Evolutionary conservation across 2,888 invertebrate genomes (phyloP), one percentile per base, ranked within the genome.

Genomic region (Steinernema carpocapsae): DNA sequence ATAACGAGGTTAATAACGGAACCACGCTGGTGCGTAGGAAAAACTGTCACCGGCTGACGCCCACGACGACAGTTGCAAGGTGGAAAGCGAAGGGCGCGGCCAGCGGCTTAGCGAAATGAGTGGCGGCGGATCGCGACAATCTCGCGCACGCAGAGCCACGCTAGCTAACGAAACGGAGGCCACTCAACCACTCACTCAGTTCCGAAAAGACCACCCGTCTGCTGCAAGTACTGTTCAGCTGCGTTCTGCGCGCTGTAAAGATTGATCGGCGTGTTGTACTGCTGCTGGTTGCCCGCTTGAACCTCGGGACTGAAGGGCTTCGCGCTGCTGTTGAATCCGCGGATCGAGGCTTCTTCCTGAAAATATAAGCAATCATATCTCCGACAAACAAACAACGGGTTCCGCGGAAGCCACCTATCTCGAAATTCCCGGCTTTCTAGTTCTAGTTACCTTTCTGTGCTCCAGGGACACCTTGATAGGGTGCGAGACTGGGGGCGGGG

Each of bases 181-280:
- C 51, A 64, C 37, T 42, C 42, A 4, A 43, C 64, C 64, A 76
- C 79, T 74, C 75, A 79, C 75, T 80, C 80, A 45, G 80, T 78
- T 37, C 83, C 80, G n/a, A 83, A 82, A 24, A 80, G 73, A 56
- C 85, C 85, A 12, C 81, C 79, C 14, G 84, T 86, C 75, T 84
- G 82, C 74, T 81, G 80, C 24, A 81, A 75, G 76, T 86, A 86
- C 72, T 83, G 83, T 71, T 85, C 86, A n/a, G 82, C 84, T 22
- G 82, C 80, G 56, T 78, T 79, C 22, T 79, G 76, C n/a, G 77
- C 75, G 24, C 83, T 84, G 75, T 84, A 84, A 42, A 84, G 76
- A 12, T 46, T 59, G 22, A 74, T 51, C 10, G 78, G 79, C 19
- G 77, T 75, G 72, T 81, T 78, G 76, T 76, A 80, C 73, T 78